Base-by-base conservation (phyloP, 2,888 invertebrate genomes). In the Phanerotoma sp. region DNA sequence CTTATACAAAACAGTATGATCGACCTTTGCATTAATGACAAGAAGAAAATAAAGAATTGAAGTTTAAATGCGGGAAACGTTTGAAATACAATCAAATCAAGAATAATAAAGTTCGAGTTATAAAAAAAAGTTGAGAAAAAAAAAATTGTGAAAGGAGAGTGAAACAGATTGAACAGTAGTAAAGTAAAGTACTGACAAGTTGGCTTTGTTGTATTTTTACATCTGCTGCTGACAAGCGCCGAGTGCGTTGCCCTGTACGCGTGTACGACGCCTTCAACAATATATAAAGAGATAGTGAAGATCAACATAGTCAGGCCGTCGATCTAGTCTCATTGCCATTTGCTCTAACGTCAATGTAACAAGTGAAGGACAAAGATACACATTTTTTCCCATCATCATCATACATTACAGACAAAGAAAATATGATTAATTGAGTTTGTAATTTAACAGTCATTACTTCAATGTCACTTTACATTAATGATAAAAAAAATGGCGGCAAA, bases 191-290 rank as follows among this genome's bases (percentile, higher is more conserved):
- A n/a, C n/a, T n/a, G n/a, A n/a, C n/a, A n/a, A n/a, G n/a, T n/a
- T 35, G 13, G 33, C 46, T 15, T 56, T 51, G 59, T 60, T 49
- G 48, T 68, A 69, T 70, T 69, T 69, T 67, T 63, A 63, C 64
- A 66, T 69, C 69, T 66, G 66, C 62, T 65, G 67, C n/a, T n/a
- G n/a, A 66, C 66, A 61, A 58, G 55, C 55, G n/a, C 52, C 46
- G 58, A 58, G 63, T 60, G 61, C 60, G 57, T 63, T 58, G 61
- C 60, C 61, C 62, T 51, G 49, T 52, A 55, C 58, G 54, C n/a
- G n/a, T n/a, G n/a, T 53, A 54, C 54, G 37, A 55, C 54, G 57
- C 52, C 59, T 54, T 55, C 55, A 62, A 61, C 57, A 60, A 60
- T 54, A 62, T n/a, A n/a, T n/a, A n/a, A 55, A 62, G 62, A 58